Conservation (phyloP, 1,140 invertebrate genomes). For the Phocides pigmalion region DNA sequence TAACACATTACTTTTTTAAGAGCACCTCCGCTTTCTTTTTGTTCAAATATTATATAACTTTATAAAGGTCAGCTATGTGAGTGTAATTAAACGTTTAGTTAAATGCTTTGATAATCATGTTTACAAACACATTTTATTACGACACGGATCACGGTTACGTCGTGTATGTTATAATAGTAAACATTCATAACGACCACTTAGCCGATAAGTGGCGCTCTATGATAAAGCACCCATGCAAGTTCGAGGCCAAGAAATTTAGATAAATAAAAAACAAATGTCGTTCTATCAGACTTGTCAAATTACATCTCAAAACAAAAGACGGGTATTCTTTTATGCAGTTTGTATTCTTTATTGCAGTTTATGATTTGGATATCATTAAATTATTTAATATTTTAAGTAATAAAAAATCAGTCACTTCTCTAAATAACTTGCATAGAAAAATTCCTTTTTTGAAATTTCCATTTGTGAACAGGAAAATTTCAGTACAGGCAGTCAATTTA, state of each 20-base stretch:
- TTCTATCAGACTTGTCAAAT: constrained; percentile 5
- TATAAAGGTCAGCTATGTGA: background rate
- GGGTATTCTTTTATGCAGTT: constrained; percentile 16
- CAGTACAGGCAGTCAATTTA: constrained; percentile 12
- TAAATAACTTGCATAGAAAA: constrained; percentile 9
- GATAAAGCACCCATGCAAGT: constrained; percentile 5
- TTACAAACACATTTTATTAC: constrained; percentile 1
- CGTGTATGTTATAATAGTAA: background rate
- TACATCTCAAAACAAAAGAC: background rate
- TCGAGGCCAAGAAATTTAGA: constrained; percentile 17
- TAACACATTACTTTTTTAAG: too few species aligned
- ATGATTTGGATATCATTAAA: too few species aligned
- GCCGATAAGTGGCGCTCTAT: background rate
- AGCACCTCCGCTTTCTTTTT: too few species aligned
- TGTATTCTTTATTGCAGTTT: constrained; percentile 18
- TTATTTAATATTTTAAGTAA: background rate
- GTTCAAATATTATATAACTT: too few species aligned
- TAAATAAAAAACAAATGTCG: background rate
- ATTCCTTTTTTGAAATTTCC: background rate
- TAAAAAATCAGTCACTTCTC: background rate
- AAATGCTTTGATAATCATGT: background rate
- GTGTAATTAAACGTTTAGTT: background rate
- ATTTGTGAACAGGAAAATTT: constrained; percentile 18
- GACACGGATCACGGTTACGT: background rate
- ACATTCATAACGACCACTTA: background rate